These are phyloP conservation scores for Sminthurinus aureus DNA, from an alignment of 2,888 invertebrate species.

Conservation along the genomic window DNA sequence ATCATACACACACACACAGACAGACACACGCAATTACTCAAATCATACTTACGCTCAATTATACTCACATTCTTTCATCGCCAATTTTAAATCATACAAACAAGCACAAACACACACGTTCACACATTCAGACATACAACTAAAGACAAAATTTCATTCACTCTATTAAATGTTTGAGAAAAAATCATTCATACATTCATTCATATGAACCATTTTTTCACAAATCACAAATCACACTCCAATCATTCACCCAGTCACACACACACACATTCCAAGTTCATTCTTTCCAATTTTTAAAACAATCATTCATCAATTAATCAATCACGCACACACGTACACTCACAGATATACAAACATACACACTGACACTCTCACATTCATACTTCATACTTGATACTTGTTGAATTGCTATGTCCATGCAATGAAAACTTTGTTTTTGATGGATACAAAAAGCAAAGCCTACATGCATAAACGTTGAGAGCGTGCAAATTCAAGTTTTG, in stretches of 20 bases:
- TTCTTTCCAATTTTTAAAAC: not conserved
- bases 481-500: too few species aligned
- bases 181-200: not conserved
- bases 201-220: not conserved
- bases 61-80: not conserved
- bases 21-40: not conserved
- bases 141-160: too few species aligned
- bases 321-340: not conserved
- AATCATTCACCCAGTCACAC: not conserved
- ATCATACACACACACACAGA: not conserved
- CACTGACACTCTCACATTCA: not conserved
- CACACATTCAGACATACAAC: slow-evolving; percentile 2
- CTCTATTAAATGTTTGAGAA: too few species aligned
- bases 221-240: too few species aligned
- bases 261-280: not conserved
- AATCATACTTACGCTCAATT: not conserved
- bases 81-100: not conserved
- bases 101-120: not conserved
- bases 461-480: not conserved
- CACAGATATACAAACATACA: not conserved
- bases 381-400: not conserved
- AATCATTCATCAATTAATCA: not conserved
- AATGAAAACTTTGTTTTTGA: not conserved
- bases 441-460: not conserved
- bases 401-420: not conserved